These are phyloP conservation scores for Aplodontia rufa DNA, from an alignment of 2,113 vertebrate genomes.

Conservation along the genomic window DNA sequence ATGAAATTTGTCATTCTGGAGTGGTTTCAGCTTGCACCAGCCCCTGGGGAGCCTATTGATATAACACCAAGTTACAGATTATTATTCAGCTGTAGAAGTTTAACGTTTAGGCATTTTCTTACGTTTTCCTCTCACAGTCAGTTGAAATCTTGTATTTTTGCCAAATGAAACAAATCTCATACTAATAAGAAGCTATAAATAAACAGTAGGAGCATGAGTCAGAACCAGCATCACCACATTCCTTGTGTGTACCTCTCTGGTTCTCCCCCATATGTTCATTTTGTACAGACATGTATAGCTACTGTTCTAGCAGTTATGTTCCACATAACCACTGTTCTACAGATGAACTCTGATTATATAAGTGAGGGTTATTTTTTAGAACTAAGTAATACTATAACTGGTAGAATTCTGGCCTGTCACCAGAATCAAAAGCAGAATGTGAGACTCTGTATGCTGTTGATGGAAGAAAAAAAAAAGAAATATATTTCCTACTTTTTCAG, in stretches of 20 bases:
- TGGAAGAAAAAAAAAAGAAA: background rate
- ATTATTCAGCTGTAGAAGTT: conserved; percentile 13
- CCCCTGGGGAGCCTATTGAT: conserved; percentile 33
- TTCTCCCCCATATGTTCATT: background rate
- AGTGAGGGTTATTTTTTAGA: background rate
- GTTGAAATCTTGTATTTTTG: conserved; percentile 54
- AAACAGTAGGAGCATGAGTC: conserved; percentile 42
- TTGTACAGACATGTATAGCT: background rate
- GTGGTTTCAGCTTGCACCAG: background rate
- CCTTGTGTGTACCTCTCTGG: background rate
- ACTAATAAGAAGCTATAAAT: conserved; percentile 56
- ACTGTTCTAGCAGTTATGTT: too few relatives aligned
- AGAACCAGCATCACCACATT: background rate
- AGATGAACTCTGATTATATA: background rate
- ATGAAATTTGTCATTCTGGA: conserved; percentile 37
- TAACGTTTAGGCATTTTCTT: conserved; percentile 41
- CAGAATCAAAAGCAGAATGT: background rate
- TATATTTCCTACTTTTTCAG: background rate
- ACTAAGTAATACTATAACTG: background rate
- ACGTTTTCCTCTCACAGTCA: conserved; percentile 53
- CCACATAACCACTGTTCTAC: background rate
- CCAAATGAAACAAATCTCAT: conserved; percentile 61
- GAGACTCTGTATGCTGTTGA: background rate
- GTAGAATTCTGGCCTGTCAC: background rate
- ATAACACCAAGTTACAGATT: background rate